Base-by-base conservation (phyloP, 2,888 invertebrate species). In the Hermodice carunculata region DNA sequence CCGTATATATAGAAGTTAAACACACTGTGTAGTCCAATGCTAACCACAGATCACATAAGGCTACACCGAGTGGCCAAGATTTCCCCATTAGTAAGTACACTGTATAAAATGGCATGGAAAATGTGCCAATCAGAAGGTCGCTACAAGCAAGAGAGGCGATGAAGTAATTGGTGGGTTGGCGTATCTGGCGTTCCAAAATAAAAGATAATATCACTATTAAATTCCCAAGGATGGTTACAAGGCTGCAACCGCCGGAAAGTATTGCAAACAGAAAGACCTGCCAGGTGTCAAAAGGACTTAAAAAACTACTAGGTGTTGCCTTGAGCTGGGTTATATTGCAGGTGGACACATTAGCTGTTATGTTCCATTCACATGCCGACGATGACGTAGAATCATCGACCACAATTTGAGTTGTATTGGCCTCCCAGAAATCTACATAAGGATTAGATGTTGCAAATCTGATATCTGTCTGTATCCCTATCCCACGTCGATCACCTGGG, bases 1-100 rank as follows among this genome's bases (percentile, higher is more conserved):
- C 99, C 0, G 99, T 99, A 87, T 99, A 99, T 86, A 99, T 98
- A 8, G 98, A 99, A 19, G 78, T 76, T 53, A 99, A 90, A 84
- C 99, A 99, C 32, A 98, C 98, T 24, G 98, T 98, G 88, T 99
- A 99, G 88, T 99, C 99, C 56, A 98, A 94, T 0, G 98, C 96
- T 6, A 99, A 90, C 99, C 99, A 99, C 60, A 99, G 90, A 87
- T 99, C 98, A 85, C 98, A 99, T 6, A 98, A 89, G 66, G 98
- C 89, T 29, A 96, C 94, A 17, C 99, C 98, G 71, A 99, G 90
- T 83, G 96, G 94, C 99, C 99, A 99, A 49, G 75, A 68, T 84
- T 94, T 93, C 59, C 96, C 96, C 90, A 94, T 93, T 74, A 99
- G 89, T 60, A 98, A 94, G 88, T 99, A 98, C 73, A 97, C 94